A percentile compares a stretch with the other conserved stretches of the same genome.
phyloP scores from a whole-genome alignment of 2,797 vertebrate species.

The Microcaecilia unicolor region DNA sequence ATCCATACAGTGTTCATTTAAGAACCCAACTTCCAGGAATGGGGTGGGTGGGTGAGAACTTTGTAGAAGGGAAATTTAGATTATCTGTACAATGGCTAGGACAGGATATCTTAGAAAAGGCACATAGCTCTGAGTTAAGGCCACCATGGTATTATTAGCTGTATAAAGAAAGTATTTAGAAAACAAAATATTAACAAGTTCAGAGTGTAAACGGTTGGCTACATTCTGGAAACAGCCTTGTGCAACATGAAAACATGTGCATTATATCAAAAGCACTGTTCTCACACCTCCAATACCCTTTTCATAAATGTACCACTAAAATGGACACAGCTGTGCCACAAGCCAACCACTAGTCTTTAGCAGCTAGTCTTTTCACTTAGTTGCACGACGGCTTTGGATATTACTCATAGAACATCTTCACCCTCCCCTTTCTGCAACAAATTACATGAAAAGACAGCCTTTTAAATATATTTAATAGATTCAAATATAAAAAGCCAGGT shows the following conservation, averaged over 20 bases:
- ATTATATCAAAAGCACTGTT: no score
- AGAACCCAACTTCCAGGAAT: no score
- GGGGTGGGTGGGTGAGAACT: no score
- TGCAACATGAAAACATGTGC: conserved; percentile 38
- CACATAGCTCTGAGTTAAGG: conserved; percentile 68
- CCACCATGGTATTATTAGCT: conserved; percentile 46
- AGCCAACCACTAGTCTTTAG: conserved; percentile 20
- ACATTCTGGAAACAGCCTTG: conserved; percentile 23
- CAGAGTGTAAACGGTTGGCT: no score
- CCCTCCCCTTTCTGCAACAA: conserved; percentile 31
- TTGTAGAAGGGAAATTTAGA: no score
- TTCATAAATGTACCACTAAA: conserved; percentile 14
- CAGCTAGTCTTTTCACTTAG: conserved; percentile 9
- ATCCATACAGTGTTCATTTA: no score
- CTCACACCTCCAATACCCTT: conserved; percentile 31
- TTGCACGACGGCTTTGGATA: conserved; percentile 21
- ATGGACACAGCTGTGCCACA: conserved; percentile 9
- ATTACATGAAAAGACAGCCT: conserved; percentile 47
- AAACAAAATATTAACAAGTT: no score
- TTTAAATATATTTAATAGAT: conserved; percentile 45
- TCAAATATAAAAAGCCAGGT: conserved; percentile 56
- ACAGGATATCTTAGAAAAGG: conserved; percentile 51
- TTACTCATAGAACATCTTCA: conserved; percentile 49
- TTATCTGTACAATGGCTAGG: conserved; percentile 43
- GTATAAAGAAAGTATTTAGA: conserved; percentile 34